Base-by-base conservation (phyloP, 2,797 vertebrate genomes). In the Falco biarmicus region DNA sequence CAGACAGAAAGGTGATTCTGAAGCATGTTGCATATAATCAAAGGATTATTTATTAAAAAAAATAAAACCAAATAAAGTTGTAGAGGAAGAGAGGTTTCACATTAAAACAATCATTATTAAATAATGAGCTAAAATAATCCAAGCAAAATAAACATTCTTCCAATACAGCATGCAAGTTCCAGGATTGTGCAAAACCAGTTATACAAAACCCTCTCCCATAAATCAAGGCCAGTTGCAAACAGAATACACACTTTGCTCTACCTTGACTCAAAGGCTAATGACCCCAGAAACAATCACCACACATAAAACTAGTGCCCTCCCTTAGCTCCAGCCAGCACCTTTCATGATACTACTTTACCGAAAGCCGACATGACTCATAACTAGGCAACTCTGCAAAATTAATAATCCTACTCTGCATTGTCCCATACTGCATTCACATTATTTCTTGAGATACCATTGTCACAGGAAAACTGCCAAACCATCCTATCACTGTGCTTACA, bases 371-470 rank as follows among this genome's bases (percentile, higher is more conserved):
- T 93, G 79, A 95, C 51, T 94, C 89, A 85, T 51, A 83, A 26
- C 69, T 77, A 32, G 37, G 69, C 71, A 89, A 78, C 88, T 84
- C 91, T 77, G 76, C 90, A 90, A 76, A 90, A 92, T 87, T 81
- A 97, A 87, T 90, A 94, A 91, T 89, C 64, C 73, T 74, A 73
- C 89, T 50, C 87, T 89, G 79, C 80, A 70, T 54, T 92, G 83
- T 84, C 74, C 81, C 87, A n/a, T 20, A 29, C 70, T 90, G 87
- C 91, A n/a, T 80, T 76, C 88, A 74, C 64, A 84, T 96, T 87
- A 41, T 95, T 94, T 91, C 93, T 95, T 82, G 71, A 95, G 63
- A 95, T 94, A 88, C 19, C 84, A 60, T 45, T 90, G 82, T 96
- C 71, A 89, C 56, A 84, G 91, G 64, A 75, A 89, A 96, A 15